Base-by-base conservation (phyloP, 2,888 invertebrate species). In the Choreutis nemorana region DNA sequence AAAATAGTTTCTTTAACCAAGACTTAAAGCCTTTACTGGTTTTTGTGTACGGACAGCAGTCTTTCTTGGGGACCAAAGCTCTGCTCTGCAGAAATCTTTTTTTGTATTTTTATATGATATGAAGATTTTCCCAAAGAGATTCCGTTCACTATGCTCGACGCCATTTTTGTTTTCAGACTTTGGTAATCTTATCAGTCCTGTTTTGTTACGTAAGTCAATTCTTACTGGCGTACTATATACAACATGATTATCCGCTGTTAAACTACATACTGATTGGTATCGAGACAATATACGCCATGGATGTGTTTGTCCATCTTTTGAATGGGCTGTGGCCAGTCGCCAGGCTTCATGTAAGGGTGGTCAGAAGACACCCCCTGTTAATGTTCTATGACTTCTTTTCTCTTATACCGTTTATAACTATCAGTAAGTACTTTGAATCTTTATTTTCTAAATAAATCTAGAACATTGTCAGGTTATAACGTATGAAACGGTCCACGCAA, bases 321-420 rank as follows among this genome's bases (percentile, higher is more conserved):
- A 75, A 77, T 15, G 18, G 39, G 0, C 61, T 48, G 29, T 77
- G 75, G 77, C 55, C 68, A 0, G 27, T 57, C 3, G 53, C 70
- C 2, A 48, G 72, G 2, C 14, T 59, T 3, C 50, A 75, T 27
- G 53, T 65, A 30, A 52, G 67, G 27, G 57, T 63, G 1, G 57
- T 56, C 15, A 53, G 62, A 36, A 50, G 67, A 29, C 60, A 45
- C 29, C 9, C 30, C 2, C 9, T 55, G 0, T 40, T 55, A 10
- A 35, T 72, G 2, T 5, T 34, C 1, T 65, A 54, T 30, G 77
- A 77, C 37, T 20, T 60, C 0, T 9, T 64, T 2, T 50, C 62
- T 11, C 18, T 71, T 7, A 0, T 58, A 1, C 68, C 72, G 3
- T 11, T 65, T 0, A 31, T 34, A n/a, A 20, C 44, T 3, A 39